These are phyloP conservation scores for Xestia ashworthii DNA, from an alignment of 2,888 invertebrate genomes.

Conservation along the genomic window DNA sequence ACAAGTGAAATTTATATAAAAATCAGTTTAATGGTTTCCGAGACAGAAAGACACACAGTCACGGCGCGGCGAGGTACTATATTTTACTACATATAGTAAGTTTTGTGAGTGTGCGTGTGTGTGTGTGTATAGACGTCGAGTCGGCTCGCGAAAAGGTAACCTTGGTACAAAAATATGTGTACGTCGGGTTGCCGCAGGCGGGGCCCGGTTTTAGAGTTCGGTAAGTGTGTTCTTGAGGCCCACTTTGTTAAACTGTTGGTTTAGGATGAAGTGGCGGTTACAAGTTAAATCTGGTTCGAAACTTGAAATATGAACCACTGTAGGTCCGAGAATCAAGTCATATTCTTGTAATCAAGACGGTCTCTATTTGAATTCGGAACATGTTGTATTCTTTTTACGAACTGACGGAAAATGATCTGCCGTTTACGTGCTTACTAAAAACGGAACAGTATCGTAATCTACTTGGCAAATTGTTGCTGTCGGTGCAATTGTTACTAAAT, in stretches of 20 bases:
- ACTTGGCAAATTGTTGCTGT: background rate
- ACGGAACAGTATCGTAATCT: background rate
- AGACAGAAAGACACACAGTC: conserved; percentile 16
- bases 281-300: conserved; percentile 13
- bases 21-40: background rate
- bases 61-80: background rate
- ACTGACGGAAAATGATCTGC: background rate
- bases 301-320: background rate
- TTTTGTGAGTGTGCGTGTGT: conserved; percentile 5
- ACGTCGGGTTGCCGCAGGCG: conserved; percentile 61
- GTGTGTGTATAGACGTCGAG: conserved; percentile 57
- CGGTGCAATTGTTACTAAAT: background rate
- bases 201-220: conserved; percentile 52
- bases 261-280: conserved; percentile 27
- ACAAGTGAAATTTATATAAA: no score
- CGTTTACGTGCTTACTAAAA: background rate
- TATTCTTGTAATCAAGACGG: background rate
- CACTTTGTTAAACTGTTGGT: conserved; percentile 27
- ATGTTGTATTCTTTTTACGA: background rate
- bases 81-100: conserved; percentile 30
- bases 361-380: background rate
- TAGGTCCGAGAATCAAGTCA: background rate
- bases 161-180: conserved; percentile 80
- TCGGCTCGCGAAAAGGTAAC: conserved; percentile 77
- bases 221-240: conserved; percentile 24